Percentiles rank a stretch among this genome's conserved stretches.
Conservation (phyloP, 2,888 invertebrate genomes). For the Meghimatium bilineatum region DNA sequence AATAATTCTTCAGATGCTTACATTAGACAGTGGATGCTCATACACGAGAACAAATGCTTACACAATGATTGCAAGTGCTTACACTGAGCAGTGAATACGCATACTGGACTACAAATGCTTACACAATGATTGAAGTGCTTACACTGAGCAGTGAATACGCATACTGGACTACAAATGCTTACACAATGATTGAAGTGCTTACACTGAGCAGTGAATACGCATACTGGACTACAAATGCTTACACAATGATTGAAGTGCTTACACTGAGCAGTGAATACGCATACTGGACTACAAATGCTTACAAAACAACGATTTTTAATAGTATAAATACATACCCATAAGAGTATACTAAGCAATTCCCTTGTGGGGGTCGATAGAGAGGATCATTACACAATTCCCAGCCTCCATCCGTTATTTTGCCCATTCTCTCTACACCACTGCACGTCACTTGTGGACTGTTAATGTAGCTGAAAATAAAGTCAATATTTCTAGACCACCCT, state of each 20-base stretch:
- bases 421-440: conserved; percentile 35
- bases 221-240: neutral
- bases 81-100: too few relatives aligned
- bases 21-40: too few relatives aligned
- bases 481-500: neutral
- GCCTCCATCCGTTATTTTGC: conserved; percentile 37
- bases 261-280: too few relatives aligned
- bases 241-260: neutral
- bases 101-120: too few relatives aligned
- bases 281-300: neutral
- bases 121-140: too few relatives aligned
- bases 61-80: too few relatives aligned
- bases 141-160: too few relatives aligned
- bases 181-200: neutral
- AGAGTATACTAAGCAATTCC: conserved; percentile 37
- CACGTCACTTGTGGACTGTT: conserved; percentile 40
- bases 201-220: too few relatives aligned
- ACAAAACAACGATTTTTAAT: neutral
- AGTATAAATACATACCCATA: conserved; percentile 26
- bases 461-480: conserved; percentile 27
- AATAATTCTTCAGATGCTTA: too few relatives aligned
- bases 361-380: conserved; percentile 24
- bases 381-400: conserved; percentile 44
- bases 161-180: neutral
- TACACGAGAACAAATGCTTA: too few relatives aligned